Evolutionary conservation across 2,113 vertebrate species (phyloP), one percentile per base, ranked within the genome.

Genomic region (Sciurus niger): DNA sequence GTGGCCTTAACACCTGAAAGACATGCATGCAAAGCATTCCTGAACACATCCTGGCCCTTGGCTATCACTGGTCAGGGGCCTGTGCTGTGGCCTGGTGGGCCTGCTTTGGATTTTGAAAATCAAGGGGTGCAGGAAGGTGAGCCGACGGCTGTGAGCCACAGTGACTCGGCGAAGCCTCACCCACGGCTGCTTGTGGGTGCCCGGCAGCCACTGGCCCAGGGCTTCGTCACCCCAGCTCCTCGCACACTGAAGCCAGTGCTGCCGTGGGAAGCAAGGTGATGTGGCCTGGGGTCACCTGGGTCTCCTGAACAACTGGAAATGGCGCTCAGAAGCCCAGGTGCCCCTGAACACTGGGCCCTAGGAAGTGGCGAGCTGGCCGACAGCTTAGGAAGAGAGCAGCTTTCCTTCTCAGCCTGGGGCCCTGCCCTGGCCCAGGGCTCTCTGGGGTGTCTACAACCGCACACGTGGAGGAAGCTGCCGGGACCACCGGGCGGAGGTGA

Each of bases 141-240:
- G 89, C 79, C n/a, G 91, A 82, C 74, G 80, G 67, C 65, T 93
- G 87, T 93, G 94, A 94, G 83, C 70, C 77, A 84, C 68, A 78
- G 46, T 40, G 84, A 89, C 72, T 96, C 65, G 55, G 94, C 40
- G 53, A 55, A 58, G 18, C 55, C 55, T 58, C 55, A 20, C 55
- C 55, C 55, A 58, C 18, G 55, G 55, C 55, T 58, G 55, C 37
- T 37, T 37, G 37, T 37, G 37, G 37, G 37, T 37, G 37, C 37
- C 37, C 37, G 37, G 37, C 37, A 17, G 55, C 55, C 40, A 40
- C 4, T 40, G 40, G 40, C 55, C 25, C 9, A 10, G 46, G 37
- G 25, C 55, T 77, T 43, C 68, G 37, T 37, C 60, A 72, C 22
- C 85, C 25, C 5, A 7, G 20, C 6, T 46, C 28, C 43, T 37